Evolutionary conservation across 2,888 invertebrate species (phyloP).

Genomic region (Andrena bucephala): DNA sequence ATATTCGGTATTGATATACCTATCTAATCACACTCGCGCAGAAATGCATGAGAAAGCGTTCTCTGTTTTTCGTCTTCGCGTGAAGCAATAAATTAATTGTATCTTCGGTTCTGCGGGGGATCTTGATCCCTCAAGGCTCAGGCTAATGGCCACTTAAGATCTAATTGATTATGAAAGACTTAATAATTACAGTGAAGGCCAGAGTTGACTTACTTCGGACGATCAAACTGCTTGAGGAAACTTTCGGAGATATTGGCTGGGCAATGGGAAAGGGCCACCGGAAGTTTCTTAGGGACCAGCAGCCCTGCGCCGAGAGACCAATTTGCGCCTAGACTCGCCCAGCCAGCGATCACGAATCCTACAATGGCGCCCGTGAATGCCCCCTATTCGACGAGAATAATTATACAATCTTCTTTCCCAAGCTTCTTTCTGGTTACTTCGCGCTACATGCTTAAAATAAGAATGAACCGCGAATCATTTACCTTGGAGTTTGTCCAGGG

Average conservation of each 20-base stretch:
- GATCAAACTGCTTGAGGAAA: slow-evolving; percentile 76
- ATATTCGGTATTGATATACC: neutral
- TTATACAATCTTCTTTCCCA: slow-evolving; percentile 3
- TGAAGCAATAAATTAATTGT: neutral
- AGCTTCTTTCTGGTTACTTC: neutral
- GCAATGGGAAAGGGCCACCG: slow-evolving; percentile 86
- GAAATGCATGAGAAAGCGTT: neutral
- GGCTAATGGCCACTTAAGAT: slow-evolving; percentile 15
- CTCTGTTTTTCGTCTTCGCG: neutral
- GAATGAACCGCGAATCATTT: slow-evolving; percentile 63
- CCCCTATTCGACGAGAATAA: slow-evolving; percentile 76
- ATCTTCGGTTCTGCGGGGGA: neutral
- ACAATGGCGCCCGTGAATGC: slow-evolving; percentile 87
- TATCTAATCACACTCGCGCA: too few species aligned
- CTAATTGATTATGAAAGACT: slow-evolving; percentile 36
- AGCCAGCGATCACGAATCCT: slow-evolving; percentile 88
- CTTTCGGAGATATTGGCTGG: slow-evolving; percentile 79
- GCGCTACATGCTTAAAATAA: neutral
- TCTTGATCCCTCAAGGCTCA: neutral
- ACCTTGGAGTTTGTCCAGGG: slow-evolving; percentile 92
- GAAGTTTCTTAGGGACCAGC: slow-evolving; percentile 87
- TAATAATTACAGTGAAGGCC: slow-evolving; percentile 17
- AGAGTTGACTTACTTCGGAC: slow-evolving; percentile 56
- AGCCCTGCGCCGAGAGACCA: slow-evolving; percentile 88
- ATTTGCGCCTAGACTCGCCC: slow-evolving; percentile 90